phyloP scores from a whole-genome alignment of 2,113 vertebrate genomes.

The Clupea harengus region DNA sequence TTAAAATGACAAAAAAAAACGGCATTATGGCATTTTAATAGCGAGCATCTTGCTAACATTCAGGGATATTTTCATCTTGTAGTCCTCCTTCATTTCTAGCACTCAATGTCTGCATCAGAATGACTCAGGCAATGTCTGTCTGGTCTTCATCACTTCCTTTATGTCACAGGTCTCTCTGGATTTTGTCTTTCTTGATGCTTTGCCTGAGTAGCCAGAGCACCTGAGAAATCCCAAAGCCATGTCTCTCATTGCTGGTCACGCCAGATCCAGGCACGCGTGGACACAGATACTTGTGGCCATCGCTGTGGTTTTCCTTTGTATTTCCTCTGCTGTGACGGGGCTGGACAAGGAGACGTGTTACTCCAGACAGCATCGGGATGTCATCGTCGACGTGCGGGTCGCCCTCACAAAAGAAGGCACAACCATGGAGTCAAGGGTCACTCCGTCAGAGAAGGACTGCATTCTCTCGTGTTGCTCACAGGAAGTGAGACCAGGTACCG shows the following conservation, averaged over 20 bases:
- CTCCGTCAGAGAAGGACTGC: conserved; percentile 62
- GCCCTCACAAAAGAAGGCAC: conserved; percentile 39
- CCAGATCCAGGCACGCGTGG: background rate
- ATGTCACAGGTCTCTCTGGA: conserved; percentile 41
- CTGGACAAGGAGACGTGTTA: conserved; percentile 63
- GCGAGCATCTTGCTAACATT: too few species aligned
- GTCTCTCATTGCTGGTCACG: conserved; percentile 15
- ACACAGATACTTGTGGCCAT: conserved; percentile 25
- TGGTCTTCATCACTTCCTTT: background rate
- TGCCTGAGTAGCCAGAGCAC: conserved; percentile 19
- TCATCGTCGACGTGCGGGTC: conserved; percentile 52
- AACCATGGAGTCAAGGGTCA: conserved; percentile 43
- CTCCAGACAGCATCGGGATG: conserved; percentile 64
- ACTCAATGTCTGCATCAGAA: background rate
- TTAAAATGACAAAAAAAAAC: too few species aligned
- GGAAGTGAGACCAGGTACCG: conserved; percentile 62
- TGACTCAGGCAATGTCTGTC: background rate
- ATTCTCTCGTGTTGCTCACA: conserved; percentile 70
- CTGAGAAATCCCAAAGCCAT: conserved; percentile 49
- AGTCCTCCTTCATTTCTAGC: background rate
- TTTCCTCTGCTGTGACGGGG: conserved; percentile 29
- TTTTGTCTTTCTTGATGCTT: conserved; percentile 36
- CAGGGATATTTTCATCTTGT: background rate
- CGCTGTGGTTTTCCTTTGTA: conserved; percentile 20
- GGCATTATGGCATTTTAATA: too few species aligned